These are phyloP conservation scores for Cephalopholis sonnerati DNA, from an alignment of 2,113 vertebrate genomes.

Conservation along the genomic window DNA sequence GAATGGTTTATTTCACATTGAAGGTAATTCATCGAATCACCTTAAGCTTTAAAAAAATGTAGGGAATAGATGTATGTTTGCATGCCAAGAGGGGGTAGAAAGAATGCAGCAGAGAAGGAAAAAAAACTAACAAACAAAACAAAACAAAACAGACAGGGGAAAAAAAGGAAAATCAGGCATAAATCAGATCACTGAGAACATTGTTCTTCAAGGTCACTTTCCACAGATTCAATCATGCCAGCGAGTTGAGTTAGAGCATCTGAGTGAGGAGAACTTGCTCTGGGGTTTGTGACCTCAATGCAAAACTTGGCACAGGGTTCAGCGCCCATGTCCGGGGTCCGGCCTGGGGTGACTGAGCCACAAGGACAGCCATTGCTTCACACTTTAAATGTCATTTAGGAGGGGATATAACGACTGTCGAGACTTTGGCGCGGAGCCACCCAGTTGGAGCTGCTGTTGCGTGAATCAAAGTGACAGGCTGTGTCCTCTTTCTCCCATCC, in stretches of 20 bases:
- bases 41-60: not conserved
- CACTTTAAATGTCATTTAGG: constrained; percentile 80
- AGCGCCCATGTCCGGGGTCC: constrained; percentile 46
- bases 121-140: not conserved
- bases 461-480: constrained; percentile 82
- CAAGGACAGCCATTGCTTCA: constrained; percentile 80
- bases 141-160: not conserved
- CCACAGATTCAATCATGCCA: constrained; percentile 49
- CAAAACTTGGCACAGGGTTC: constrained; percentile 68
- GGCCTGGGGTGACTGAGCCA: constrained; percentile 73
- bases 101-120: not conserved
- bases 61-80: not conserved
- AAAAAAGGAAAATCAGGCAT: constrained; percentile 2
- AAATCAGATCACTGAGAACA: constrained; percentile 43
- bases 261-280: constrained; percentile 55
- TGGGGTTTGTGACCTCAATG: constrained; percentile 65
- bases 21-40: not conserved
- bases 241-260: constrained; percentile 52
- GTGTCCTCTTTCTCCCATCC: constrained; percentile 71
- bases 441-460: constrained; percentile 57
- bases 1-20: not conserved
- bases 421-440: constrained; percentile 76
- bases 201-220: constrained; percentile 68
- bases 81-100: not conserved
- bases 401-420: constrained; percentile 70